Conservation (phyloP, 2,113 vertebrate genomes). For the Hepsetus odoe region DNA sequence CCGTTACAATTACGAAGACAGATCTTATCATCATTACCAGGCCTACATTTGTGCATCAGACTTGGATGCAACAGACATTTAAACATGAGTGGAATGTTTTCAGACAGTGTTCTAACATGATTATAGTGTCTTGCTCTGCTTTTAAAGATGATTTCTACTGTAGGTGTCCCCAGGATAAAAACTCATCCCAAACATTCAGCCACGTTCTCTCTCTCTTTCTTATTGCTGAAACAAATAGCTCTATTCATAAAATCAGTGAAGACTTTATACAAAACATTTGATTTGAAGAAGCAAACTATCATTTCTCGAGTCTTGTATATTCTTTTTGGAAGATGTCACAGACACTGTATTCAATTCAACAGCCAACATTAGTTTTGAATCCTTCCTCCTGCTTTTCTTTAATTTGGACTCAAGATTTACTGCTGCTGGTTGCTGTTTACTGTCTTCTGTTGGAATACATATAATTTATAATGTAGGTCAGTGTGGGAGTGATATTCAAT, state of each 20-base stretch:
- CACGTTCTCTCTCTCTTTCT: not conserved
- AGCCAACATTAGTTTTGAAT: not conserved
- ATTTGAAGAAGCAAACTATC: not conserved
- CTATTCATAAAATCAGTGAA: not conserved
- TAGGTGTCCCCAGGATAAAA: not conserved
- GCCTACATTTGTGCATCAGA: not conserved
- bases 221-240: conserved; percentile 19
- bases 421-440: not conserved
- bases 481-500: not conserved
- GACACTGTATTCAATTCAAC: not conserved
- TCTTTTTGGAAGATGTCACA: not conserved
- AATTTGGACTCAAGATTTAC: not conserved
- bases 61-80: not conserved
- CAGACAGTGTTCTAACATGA: not conserved
- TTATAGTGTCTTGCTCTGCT: not conserved
- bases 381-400: not conserved
- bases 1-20: not conserved
- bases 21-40: not conserved
- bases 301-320: not conserved
- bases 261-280: not conserved
- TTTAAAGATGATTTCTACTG: not conserved
- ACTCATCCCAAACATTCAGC: not conserved
- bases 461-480: not conserved
- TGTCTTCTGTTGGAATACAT: not conserved
- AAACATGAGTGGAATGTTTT: not conserved